Base-by-base conservation (phyloP, 23 tunicate genomes). In the Oikopleura vanhoeffeni region DNA sequence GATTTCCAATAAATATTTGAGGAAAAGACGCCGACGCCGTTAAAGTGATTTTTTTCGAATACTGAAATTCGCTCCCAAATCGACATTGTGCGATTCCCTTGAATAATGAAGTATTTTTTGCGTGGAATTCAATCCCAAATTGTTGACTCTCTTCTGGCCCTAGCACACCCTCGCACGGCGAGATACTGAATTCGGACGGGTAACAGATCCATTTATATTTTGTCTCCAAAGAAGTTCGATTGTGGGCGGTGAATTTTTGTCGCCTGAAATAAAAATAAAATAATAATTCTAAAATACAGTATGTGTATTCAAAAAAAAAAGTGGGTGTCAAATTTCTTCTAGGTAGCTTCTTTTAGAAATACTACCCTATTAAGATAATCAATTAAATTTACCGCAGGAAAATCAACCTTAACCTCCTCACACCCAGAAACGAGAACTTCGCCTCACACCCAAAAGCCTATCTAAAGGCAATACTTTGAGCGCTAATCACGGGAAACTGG, bases 181-280 rank as follows among this genome's bases (percentile, higher is more conserved):
- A 30, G 35, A 71, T 71, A 32, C 4, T 18, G 38, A 71, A 71
- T 2, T 71, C 35, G 27, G 3, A 2, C 34, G 79, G 79, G 32
- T 13, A 71, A 30, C 3, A 2, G 2, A 13, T 2, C 79, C 79
- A 71, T 3, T 30, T 3, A 38, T 13, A 71, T 2, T 18, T 18
- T 28, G 79, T 71, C 79, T 71, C 79, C 34, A 71, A 18, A 13
- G 79, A 71, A 24, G 79, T 18, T 18, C 79, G 79, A 71, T 71
- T 71, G 34, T 71, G 34, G 2, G 79, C 79, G 3, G 27, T 71
- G 79, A 71, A 18, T 18, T 18, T 71, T 71, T 13, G 18, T 13
- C 64, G 24, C 64, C 64, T 49, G 24, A 49, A 49, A 49, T 49
- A 49, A 8, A 49, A 49, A n/a, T n/a, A n/a, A n/a, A n/a, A n/a